Conservation (phyloP, 2,113 vertebrate species). For the Apodemus speciosus region DNA sequence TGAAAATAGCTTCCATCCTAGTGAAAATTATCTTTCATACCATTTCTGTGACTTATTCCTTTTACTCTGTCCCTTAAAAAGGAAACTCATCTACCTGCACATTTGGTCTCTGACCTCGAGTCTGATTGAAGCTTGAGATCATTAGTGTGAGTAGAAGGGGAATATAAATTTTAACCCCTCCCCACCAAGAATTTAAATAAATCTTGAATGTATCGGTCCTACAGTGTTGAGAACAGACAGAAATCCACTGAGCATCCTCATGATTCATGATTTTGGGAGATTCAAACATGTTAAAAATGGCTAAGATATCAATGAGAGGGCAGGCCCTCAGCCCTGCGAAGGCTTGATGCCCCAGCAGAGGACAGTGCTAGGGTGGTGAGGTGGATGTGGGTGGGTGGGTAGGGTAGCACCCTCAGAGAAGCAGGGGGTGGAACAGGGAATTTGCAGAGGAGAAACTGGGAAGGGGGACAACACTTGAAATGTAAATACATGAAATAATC, state of each 20-base stretch:
- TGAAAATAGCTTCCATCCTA: not conserved
- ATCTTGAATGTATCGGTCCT: slow-evolving; percentile 39
- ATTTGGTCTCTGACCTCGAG: not conserved
- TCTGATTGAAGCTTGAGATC: slow-evolving; percentile 55
- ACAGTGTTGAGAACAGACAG: slow-evolving; percentile 35
- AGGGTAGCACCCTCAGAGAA: too few relatives aligned
- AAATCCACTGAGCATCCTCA: slow-evolving; percentile 13
- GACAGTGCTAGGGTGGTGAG: too few relatives aligned
- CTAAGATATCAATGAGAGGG: not conserved
- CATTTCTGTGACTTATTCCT: not conserved
- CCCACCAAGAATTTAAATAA: slow-evolving; percentile 40
- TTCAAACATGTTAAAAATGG: not conserved
- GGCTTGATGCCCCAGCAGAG: too few relatives aligned
- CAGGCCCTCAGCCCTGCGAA: too few relatives aligned
- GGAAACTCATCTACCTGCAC: not conserved
- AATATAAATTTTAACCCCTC: slow-evolving; percentile 39
- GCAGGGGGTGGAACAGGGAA: too few relatives aligned
- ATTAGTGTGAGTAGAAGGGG: slow-evolving; percentile 45
- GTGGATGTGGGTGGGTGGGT: too few relatives aligned
- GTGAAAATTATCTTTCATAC: not conserved
- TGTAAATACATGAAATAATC: too few relatives aligned
- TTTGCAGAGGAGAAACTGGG: too few relatives aligned
- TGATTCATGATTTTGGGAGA: not conserved
- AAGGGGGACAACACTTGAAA: too few relatives aligned
- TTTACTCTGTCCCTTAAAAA: not conserved